Evolutionary conservation across 2,797 vertebrate species (phyloP).

Genomic region (Eulemur rubriventer): DNA sequence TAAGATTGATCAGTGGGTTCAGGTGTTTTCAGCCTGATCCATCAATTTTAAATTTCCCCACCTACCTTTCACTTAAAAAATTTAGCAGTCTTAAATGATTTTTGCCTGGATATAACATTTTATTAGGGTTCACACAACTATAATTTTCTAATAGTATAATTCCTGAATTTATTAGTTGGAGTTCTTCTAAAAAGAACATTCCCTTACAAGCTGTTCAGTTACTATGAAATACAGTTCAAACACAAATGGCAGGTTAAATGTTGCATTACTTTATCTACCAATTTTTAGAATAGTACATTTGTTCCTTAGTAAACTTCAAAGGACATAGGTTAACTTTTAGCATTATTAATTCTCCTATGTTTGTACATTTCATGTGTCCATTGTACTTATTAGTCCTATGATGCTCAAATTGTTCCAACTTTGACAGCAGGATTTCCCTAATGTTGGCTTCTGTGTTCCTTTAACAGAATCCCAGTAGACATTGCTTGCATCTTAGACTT

Average conservation of each 20-base stretch:
- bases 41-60: constrained; percentile 1
- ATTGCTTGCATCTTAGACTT: background rate
- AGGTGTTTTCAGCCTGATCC: background rate
- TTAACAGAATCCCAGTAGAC: background rate
- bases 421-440: background rate
- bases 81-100: background rate
- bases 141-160: background rate
- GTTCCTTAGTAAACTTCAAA: constrained; percentile 11
- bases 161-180: background rate
- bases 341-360: background rate
- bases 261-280: background rate
- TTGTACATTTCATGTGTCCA: background rate
- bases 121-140: background rate
- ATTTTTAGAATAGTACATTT: background rate
- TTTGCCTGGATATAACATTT: background rate
- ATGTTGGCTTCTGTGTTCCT: background rate
- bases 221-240: background rate
- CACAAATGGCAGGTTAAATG: background rate
- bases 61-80: background rate
- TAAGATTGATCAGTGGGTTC: background rate
- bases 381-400: background rate
- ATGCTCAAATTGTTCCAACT: background rate
- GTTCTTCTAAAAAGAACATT: background rate
- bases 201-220: background rate
- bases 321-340: background rate